phyloP scores from a whole-genome alignment of 1,140 invertebrate genomes.

The Pseudobourletiella spinata region DNA sequence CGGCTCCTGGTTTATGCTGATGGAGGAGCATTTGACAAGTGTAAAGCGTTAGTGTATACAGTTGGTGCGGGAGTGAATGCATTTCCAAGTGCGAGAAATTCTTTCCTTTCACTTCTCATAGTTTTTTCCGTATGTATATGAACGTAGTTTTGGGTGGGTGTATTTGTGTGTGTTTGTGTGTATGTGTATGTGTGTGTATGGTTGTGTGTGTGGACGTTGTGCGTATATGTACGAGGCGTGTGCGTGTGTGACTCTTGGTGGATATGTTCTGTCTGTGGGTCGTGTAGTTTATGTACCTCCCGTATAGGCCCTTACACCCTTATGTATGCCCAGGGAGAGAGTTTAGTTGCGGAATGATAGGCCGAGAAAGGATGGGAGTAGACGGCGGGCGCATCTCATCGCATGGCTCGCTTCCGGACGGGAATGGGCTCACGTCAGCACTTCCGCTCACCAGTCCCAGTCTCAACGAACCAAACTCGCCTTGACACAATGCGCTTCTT shows the following conservation, averaged over 20 bases:
- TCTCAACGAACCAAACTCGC: conserved; percentile 12
- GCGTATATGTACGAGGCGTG: neutral
- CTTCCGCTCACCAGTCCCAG: conserved; percentile 28
- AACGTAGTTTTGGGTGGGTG: neutral
- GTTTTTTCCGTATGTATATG: neutral
- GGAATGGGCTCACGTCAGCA: conserved; percentile 37
- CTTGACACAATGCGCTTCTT: conserved; percentile 10
- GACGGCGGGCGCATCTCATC: conserved; percentile 34
- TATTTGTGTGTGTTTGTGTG: too few relatives aligned
- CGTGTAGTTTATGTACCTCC: too few relatives aligned
- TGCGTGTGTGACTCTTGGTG: too few relatives aligned
- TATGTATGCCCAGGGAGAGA: neutral
- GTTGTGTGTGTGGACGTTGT: neutral
- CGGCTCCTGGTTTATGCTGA: too few relatives aligned
- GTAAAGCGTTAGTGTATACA: too few relatives aligned
- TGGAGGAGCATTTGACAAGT: neutral
- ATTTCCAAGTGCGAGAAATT: neutral
- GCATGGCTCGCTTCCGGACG: conserved; percentile 37
- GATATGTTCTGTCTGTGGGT: too few relatives aligned
- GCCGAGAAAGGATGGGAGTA: conserved; percentile 13
- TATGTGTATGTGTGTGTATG: neutral
- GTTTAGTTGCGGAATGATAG: neutral
- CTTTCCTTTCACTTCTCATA: neutral
- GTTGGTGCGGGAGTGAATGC: neutral
- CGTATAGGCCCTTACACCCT: neutral